phyloP scores from a whole-genome alignment of 1,140 invertebrate genomes.

The Trichoplusia ni region DNA sequence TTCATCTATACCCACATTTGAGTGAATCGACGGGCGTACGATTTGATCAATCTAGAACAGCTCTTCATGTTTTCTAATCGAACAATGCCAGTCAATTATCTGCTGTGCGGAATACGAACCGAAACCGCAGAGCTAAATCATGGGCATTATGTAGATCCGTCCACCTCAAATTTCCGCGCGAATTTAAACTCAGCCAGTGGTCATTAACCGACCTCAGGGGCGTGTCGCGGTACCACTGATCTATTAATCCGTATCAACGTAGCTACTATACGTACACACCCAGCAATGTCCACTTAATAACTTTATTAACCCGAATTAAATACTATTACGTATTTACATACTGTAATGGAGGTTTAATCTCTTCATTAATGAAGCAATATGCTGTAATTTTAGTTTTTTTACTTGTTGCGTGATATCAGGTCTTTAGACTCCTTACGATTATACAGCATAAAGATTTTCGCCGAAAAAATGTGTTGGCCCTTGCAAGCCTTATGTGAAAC shows the following conservation, averaged over 20 bases:
- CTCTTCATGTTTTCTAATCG: no score
- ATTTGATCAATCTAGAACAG: no score
- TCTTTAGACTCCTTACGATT: no score
- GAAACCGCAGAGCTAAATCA: not conserved
- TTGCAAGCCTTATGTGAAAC: no score
- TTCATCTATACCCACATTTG: no score
- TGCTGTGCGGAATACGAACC: not conserved
- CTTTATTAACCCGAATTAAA: conserved; percentile 14
- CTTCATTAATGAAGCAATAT: conserved; percentile 22
- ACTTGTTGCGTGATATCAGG: no score
- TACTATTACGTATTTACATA: conserved; percentile 1
- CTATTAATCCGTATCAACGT: not conserved
- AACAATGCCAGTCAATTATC: no score
- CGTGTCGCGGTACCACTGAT: conserved; percentile 16
- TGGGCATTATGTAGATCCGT: not conserved
- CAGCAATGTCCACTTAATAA: not conserved
- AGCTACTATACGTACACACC: not conserved
- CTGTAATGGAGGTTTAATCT: not conserved
- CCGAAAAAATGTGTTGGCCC: no score
- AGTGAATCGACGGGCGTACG: no score
- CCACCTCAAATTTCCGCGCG: not conserved
- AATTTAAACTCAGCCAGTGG: conserved; percentile 8
- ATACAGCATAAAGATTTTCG: no score
- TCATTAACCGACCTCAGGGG: conserved; percentile 1
- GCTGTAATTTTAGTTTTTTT: no score